Conservation (phyloP, 2,888 invertebrate genomes). For the Hoplodrina ambigua region DNA sequence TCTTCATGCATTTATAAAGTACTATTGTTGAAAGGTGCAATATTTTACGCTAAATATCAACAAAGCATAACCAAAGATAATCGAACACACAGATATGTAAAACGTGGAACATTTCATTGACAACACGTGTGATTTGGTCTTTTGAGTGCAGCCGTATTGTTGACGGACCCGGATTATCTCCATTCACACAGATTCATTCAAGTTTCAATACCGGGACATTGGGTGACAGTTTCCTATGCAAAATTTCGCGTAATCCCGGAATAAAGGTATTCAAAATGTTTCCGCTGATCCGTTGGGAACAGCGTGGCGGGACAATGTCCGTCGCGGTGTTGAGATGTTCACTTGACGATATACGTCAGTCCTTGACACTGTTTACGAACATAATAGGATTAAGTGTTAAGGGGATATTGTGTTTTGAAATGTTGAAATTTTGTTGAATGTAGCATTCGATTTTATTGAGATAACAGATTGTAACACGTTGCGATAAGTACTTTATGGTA, state of each 20-base stretch:
- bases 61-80: conserved; percentile 74
- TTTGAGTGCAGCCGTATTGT: conserved; percentile 80
- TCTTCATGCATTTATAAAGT: conserved; percentile 1
- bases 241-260: conserved; percentile 88
- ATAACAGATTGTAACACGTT: conserved; percentile 60
- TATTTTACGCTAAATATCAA: conserved; percentile 55
- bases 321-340: conserved; percentile 78
- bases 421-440: conserved; percentile 72
- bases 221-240: conserved; percentile 89
- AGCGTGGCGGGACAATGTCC: conserved; percentile 72
- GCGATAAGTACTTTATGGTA: conserved; percentile 35
- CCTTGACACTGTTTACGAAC: conserved; percentile 80
- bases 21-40: conserved; percentile 51
- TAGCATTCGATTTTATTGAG: conserved; percentile 65
- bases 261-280: conserved; percentile 86
- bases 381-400: conserved; percentile 87
- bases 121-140: conserved; percentile 84
- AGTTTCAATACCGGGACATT: conserved; percentile 80
- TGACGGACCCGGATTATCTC: conserved; percentile 72
- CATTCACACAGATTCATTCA: conserved; percentile 79
- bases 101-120: conserved; percentile 82
- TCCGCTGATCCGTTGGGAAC: conserved; percentile 78
- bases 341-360: conserved; percentile 84
- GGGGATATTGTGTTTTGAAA: conserved; percentile 79
- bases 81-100: conserved; percentile 75